A percentile compares a stretch with the other conserved stretches of the same genome.
Evolutionary conservation across 1,140 invertebrate genomes (phyloP).

Genomic region (Bombus waltoni): DNA sequence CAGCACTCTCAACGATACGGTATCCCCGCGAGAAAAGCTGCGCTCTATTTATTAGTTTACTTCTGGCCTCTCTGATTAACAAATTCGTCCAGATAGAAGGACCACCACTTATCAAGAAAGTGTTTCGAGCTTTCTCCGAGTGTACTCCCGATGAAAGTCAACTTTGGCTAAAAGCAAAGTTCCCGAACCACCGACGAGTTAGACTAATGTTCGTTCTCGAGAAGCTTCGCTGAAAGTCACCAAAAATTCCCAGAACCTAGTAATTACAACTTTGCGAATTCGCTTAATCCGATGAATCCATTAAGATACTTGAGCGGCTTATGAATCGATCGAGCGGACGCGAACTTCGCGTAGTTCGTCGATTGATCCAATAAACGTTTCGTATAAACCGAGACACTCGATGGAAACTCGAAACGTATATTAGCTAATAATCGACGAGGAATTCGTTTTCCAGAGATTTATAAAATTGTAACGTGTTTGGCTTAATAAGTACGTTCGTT

Average conservation of each 20-base stretch:
- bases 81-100: conserved; percentile 31
- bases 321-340: neutral
- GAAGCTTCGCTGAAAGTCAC: conserved; percentile 47
- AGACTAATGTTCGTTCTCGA: conserved; percentile 54
- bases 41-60: neutral
- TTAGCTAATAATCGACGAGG: too few relatives aligned
- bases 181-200: conserved; percentile 55
- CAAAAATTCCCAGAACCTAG: conserved; percentile 37
- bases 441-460: too few relatives aligned
- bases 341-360: neutral
- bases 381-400: neutral
- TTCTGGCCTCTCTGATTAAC: conserved; percentile 28
- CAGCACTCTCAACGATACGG: neutral
- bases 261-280: conserved; percentile 21
- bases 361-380: neutral
- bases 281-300: conserved; percentile 1
- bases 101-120: conserved; percentile 52
- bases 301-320: neutral
- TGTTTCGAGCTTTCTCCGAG: conserved; percentile 47
- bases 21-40: neutral
- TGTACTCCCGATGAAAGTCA: conserved; percentile 46
- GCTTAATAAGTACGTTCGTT: too few relatives aligned
- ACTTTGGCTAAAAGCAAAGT: conserved; percentile 64
- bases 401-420: neutral
- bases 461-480: too few relatives aligned